These are phyloP conservation scores for Neostethus bicornis DNA, from an alignment of 2,797 vertebrate species.

Conservation along the genomic window DNA sequence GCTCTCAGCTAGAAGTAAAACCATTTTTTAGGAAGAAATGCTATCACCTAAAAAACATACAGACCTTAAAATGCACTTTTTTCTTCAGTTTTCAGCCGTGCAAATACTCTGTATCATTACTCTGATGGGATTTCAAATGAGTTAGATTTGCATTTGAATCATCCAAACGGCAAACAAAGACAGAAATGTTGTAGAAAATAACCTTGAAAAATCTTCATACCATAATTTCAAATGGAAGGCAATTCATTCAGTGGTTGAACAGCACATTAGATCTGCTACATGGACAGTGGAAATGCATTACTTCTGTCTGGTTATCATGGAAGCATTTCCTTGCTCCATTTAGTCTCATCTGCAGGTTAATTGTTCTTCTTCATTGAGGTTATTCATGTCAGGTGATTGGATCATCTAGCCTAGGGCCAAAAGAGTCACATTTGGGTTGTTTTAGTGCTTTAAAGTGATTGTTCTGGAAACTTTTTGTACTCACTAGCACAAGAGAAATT, in stretches of 20 bases:
- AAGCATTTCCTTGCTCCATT: conserved; percentile 38
- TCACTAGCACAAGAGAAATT: conserved; percentile 28
- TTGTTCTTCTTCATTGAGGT: conserved; percentile 63
- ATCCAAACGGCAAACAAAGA: conserved; percentile 16
- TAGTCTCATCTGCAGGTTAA: conserved; percentile 61
- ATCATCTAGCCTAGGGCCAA: conserved; percentile 53
- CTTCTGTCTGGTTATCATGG: conserved; percentile 39
- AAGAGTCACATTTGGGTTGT: conserved; percentile 53
- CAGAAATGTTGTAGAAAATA: conserved; percentile 19
- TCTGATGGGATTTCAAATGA: too few species aligned
- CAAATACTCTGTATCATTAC: not conserved
- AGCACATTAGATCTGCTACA: conserved; percentile 40
- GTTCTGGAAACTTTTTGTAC: conserved; percentile 49
- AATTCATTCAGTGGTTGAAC: conserved; percentile 49
- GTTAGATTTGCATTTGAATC: conserved; percentile 2
- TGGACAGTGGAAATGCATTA: conserved; percentile 26
- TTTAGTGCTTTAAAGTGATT: conserved; percentile 63
- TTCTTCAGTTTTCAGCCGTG: not conserved
- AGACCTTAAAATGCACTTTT: not conserved
- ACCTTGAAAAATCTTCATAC: conserved; percentile 15
- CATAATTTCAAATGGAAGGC: conserved; percentile 10
- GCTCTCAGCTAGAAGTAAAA: not conserved
- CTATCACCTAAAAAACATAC: too few species aligned
- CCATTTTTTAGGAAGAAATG: not conserved
- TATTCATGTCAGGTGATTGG: conserved; percentile 66